A percentile compares a stretch with the other conserved stretches of the same genome.
Conservation (phyloP, 1,140 invertebrate species). For the Polypedilum pembai region DNA sequence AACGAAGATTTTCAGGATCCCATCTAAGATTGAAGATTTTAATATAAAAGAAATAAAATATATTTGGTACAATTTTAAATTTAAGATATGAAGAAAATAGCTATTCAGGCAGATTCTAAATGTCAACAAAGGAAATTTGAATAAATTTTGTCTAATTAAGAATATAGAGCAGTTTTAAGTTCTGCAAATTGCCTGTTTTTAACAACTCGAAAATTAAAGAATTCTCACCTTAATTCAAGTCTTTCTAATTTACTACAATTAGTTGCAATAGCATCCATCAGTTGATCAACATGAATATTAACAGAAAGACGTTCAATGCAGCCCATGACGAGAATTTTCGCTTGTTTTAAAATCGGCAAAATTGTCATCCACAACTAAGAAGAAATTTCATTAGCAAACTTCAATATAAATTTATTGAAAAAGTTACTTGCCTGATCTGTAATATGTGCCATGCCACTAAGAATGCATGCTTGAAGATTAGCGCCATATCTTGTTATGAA, state of each 20-base stretch:
- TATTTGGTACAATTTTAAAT: too few relatives aligned
- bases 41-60: not conserved
- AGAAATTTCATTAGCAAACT: not conserved
- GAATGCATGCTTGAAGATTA: conserved; percentile 76
- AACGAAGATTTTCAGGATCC: conserved; percentile 96
- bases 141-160: too few relatives aligned
- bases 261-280: conserved; percentile 95
- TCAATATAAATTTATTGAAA: not conserved
- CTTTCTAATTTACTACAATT: conserved; percentile 83
- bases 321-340: conserved; percentile 93
- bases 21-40: conserved; percentile 51
- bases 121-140: too few relatives aligned
- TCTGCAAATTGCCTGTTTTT: too few relatives aligned
- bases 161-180: too few relatives aligned
- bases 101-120: too few relatives aligned
- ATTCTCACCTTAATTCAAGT: conserved; percentile 62
- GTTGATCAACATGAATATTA: conserved; percentile 92
- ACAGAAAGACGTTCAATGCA: conserved; percentile 91
- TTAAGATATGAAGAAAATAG: too few relatives aligned
- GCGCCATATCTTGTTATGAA: conserved; percentile 83
- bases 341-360: conserved; percentile 79
- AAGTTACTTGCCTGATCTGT: conserved; percentile 71
- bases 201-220: too few relatives aligned
- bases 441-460: conserved; percentile 95
- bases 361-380: conserved; percentile 78